phyloP scores from a whole-genome alignment of 1,140 invertebrate species.

The Anastrepha ludens region DNA sequence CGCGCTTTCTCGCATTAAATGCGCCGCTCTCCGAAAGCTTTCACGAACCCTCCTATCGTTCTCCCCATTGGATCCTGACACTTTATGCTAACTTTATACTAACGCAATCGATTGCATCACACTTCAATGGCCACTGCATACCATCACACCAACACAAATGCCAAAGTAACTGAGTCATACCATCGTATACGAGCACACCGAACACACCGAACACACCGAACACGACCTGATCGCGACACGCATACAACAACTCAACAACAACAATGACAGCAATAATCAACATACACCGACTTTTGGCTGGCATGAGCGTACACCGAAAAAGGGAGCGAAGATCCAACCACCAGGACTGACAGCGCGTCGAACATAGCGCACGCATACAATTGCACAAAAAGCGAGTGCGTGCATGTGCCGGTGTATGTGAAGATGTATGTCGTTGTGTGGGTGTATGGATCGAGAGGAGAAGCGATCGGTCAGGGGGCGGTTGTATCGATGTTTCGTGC shows the following conservation, averaged over 20 bases:
- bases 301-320: constrained; percentile 65
- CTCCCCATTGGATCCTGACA: constrained; percentile 14
- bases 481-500: constrained; percentile 75
- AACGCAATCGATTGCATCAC: constrained; percentile 58
- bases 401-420: neutral
- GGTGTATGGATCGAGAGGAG: neutral
- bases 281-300: neutral
- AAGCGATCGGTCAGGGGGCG: constrained; percentile 74
- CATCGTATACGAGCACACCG: neutral
- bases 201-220: neutral
- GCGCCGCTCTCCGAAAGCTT: constrained; percentile 19
- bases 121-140: constrained; percentile 28
- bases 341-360: neutral
- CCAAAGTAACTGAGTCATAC: constrained; percentile 36
- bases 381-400: neutral
- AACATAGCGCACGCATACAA: neutral
- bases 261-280: neutral
- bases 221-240: neutral
- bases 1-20: neutral
- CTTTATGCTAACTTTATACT: constrained; percentile 57
- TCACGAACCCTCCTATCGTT: neutral
- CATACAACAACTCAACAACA: constrained; percentile 8
- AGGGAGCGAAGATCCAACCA: constrained; percentile 65
- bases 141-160: neutral
- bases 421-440: neutral